Conservation (phyloP, 2,113 vertebrate species). For the Microcebus ravelobensis region DNA sequence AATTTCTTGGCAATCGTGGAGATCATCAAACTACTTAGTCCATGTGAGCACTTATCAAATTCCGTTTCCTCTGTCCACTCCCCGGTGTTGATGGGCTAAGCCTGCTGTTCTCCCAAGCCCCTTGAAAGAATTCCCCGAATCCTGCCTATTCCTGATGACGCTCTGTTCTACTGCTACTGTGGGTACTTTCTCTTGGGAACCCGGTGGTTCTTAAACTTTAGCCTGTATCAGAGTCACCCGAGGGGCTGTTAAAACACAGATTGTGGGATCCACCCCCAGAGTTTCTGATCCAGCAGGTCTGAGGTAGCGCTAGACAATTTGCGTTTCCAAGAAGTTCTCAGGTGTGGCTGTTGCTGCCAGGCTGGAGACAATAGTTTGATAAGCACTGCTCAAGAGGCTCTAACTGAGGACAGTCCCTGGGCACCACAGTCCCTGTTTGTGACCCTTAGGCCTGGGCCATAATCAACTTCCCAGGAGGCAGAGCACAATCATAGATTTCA, state of each 20-base stretch:
- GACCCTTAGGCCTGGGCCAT: background rate
- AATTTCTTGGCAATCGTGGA: background rate
- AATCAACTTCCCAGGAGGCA: background rate
- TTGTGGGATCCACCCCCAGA: background rate
- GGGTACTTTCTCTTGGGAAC: background rate
- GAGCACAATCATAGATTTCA: background rate
- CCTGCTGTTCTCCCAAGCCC: background rate
- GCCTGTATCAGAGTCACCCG: background rate
- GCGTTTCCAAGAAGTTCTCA: background rate
- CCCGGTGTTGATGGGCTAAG: accelerated
- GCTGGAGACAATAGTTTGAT: background rate
- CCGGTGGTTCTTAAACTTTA: background rate
- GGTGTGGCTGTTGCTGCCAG: background rate
- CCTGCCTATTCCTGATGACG: background rate
- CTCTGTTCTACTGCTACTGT: background rate
- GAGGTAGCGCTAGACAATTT: background rate
- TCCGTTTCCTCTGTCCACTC: background rate
- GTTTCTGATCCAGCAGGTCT: background rate
- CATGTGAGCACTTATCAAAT: background rate
- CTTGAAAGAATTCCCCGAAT: background rate
- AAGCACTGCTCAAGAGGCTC: background rate
- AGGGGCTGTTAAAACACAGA: background rate
- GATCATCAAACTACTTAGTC: background rate
- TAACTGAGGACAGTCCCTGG: background rate
- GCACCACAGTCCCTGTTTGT: background rate